Evolutionary conservation across 2,797 vertebrate species (phyloP).

Genomic region (Dromococcyx pavoninus): DNA sequence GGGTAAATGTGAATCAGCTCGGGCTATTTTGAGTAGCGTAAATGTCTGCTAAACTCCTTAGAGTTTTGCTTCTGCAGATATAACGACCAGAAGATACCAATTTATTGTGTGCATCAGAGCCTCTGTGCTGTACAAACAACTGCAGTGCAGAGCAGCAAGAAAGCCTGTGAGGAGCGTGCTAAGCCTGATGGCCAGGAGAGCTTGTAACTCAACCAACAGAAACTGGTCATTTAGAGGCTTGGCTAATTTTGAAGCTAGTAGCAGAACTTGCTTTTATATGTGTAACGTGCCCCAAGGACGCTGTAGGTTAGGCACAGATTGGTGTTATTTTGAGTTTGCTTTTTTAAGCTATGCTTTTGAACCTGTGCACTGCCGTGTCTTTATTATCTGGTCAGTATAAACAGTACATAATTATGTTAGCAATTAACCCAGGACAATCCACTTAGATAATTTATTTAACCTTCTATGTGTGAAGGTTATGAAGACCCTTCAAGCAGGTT

Average conservation of each 20-base stretch:
- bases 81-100: slow-evolving; percentile 5
- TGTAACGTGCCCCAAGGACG: neutral
- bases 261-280: neutral
- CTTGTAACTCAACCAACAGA: neutral
- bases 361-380: neutral
- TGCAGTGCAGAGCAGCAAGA: neutral
- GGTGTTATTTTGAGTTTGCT: neutral
- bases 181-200: neutral
- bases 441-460: neutral
- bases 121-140: neutral
- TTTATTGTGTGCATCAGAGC: neutral
- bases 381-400: neutral
- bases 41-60: neutral
- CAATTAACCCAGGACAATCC: neutral
- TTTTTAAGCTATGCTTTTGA: neutral
- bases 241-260: neutral
- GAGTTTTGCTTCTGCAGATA: slow-evolving; percentile 1
- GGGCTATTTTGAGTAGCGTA: slow-evolving; percentile 6
- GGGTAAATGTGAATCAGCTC: slow-evolving; percentile 6
- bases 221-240: neutral
- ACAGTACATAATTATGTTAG: rapidly evolving
- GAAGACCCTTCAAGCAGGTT: neutral
- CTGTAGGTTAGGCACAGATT: neutral
- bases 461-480: neutral
- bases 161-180: neutral